phyloP scores from a whole-genome alignment of 2,888 invertebrate genomes.

The Drosophila cognata region DNA sequence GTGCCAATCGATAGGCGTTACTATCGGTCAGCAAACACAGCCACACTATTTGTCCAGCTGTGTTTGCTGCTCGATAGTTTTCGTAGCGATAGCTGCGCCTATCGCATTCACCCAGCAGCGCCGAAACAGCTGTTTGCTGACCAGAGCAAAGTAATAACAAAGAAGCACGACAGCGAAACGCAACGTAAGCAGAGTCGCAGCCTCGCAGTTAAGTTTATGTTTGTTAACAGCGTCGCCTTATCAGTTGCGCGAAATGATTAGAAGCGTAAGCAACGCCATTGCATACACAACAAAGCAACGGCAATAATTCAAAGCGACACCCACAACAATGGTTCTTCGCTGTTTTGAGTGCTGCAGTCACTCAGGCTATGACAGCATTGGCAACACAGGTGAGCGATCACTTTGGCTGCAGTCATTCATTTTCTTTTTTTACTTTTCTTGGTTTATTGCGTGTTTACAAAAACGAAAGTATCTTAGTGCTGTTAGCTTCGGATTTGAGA shows the following conservation, averaged over 20 bases:
- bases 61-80: slow-evolving; percentile 22
- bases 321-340: slow-evolving; percentile 50
- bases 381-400: slow-evolving; percentile 55
- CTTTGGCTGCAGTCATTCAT: background rate
- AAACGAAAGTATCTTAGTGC: background rate
- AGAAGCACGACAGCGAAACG: slow-evolving; percentile 28
- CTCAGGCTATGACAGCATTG: slow-evolving; percentile 85
- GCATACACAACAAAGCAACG: slow-evolving; percentile 8
- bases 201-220: slow-evolving; percentile 2
- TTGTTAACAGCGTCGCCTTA: slow-evolving; percentile 4
- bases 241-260: slow-evolving; percentile 38
- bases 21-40: slow-evolving; percentile 31
- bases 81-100: background rate
- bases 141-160: slow-evolving; percentile 9
- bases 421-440: background rate
- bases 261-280: slow-evolving; percentile 16
- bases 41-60: background rate
- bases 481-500: background rate
- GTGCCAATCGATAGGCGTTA: slow-evolving; percentile 11
- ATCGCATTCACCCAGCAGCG: slow-evolving; percentile 5
- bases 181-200: slow-evolving; percentile 51
- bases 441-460: background rate
- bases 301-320: background rate
- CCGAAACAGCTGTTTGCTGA: slow-evolving; percentile 28
- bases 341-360: slow-evolving; percentile 78